Base-by-base conservation (phyloP, 2,888 invertebrate genomes). In the Dusona sp. region DNA sequence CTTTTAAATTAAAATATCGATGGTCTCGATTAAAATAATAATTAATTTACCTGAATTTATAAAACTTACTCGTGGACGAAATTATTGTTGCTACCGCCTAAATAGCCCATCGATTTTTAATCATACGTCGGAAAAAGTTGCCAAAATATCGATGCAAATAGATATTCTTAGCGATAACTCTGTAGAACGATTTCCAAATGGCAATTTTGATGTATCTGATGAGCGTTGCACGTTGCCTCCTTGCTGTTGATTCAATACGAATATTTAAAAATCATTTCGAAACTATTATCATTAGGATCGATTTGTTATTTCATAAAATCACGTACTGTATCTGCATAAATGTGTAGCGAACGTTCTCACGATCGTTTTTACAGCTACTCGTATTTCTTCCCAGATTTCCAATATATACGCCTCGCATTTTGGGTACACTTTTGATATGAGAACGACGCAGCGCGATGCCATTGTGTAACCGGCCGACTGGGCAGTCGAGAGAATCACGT, bases 141-240 rank as follows among this genome's bases (percentile, higher is more conserved):
- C 65, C 33, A 22, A 80, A 80, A n/a, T 22, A 16, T 16, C 16
- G 13, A 33, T 78, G 83, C 33, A 77, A 54, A 4, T 67, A n/a
- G 0, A 0, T 13, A 8, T 77, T 25, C 29, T 45, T 45, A 33
- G 77, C 22, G 67, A 86, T 80, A 51, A 73, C 77, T 67, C 36
- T 42, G 42, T 48, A 42, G 33, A 73, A 68, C 19, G 83, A 73
- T 73, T 54, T 51, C 86, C 86, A 86, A 2, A 86, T 83, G 0
- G 77, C 19, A 0, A 51, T 25, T 67, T 19, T 33, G 25, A 86
- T 57, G 13, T 16, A 61, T 9, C 38, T 80, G 3, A 42, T 25
- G n/a, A 78, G 19, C 16, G 8, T n/a, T 29, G 2, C 25, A 7
- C 61, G 51, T 33, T 38, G 45, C 16, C 13, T 33, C 8, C 8